phyloP scores from a whole-genome alignment of 2,113 vertebrate species.

The Meriones unguiculatus region DNA sequence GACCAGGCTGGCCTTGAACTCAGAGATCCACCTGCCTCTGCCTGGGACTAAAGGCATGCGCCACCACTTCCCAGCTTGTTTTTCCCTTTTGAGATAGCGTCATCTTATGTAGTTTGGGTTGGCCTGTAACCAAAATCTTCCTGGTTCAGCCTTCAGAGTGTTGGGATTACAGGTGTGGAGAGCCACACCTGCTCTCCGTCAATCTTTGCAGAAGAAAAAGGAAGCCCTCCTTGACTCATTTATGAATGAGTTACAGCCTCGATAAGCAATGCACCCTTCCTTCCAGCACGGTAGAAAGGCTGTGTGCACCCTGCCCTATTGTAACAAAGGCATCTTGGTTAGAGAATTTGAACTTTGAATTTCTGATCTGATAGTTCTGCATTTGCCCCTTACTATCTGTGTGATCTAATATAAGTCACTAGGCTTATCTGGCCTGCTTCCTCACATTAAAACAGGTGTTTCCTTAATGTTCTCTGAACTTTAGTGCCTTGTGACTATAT shows the following conservation, averaged over 20 bases:
- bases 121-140: not conserved
- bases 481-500: not conserved
- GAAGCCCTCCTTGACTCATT: slow-evolving; percentile 4
- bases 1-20: not conserved
- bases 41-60: not conserved
- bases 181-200: not conserved
- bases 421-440: slow-evolving; percentile 47
- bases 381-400: slow-evolving; percentile 12
- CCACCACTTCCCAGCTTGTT: not conserved
- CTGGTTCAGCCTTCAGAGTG: not conserved
- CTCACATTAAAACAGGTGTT: slow-evolving; percentile 45
- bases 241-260: not conserved
- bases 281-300: not conserved
- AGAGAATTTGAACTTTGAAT: slow-evolving; percentile 49
- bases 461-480: slow-evolving; percentile 43
- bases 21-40: not conserved
- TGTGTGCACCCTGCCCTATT: not conserved
- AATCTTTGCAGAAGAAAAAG: not conserved
- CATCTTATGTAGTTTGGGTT: not conserved
- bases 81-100: not conserved
- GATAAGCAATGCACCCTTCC: not conserved
- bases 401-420: slow-evolving; percentile 21
- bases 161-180: not conserved
- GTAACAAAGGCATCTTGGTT: slow-evolving; percentile 9
- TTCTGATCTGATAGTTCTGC: not conserved